A percentile compares a stretch with the other conserved stretches of the same genome.
Conservation (phyloP, 2,113 vertebrate species). For the Cynopterus brachyotis region DNA sequence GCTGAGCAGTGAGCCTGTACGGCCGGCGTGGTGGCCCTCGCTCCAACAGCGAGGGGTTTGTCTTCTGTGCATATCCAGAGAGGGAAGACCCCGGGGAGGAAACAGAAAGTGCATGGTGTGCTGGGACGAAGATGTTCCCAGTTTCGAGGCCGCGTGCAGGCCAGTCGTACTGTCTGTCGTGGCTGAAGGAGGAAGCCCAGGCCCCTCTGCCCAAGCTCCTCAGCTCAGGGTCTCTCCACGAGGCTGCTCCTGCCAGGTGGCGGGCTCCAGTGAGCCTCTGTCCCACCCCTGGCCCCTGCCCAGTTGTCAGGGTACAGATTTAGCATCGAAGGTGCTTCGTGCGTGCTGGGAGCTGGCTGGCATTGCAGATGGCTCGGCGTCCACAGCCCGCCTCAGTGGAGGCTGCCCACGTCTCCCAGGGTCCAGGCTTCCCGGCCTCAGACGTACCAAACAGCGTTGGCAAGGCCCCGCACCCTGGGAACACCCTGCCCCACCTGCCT, state of each 20-base stretch:
- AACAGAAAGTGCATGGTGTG: background rate
- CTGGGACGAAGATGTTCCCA: background rate
- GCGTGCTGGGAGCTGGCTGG: too few relatives aligned
- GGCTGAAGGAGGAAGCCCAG: background rate
- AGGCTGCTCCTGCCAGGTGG: background rate
- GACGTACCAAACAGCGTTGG: background rate
- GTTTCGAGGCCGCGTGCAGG: background rate
- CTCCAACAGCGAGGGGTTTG: background rate
- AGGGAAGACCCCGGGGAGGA: background rate
- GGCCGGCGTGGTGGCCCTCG: background rate
- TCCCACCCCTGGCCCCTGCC: background rate
- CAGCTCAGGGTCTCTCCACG: background rate
- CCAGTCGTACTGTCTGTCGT: fast-evolving
- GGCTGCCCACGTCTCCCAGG: background rate
- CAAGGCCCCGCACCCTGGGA: background rate
- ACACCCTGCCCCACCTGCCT: fast-evolving
- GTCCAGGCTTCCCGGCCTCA: background rate
- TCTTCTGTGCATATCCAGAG: background rate
- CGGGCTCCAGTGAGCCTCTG: background rate
- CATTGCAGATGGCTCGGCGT: background rate
- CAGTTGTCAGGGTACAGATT: fast-evolving
- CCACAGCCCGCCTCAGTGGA: background rate
- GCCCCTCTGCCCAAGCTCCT: background rate
- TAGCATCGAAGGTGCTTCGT: background rate
- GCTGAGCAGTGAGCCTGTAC: background rate